Percentiles rank a stretch among this genome's conserved stretches.
These are phyloP conservation scores for Embiotoca jacksoni DNA, from an alignment of 2,113 vertebrate genomes.

Conservation along the genomic window DNA sequence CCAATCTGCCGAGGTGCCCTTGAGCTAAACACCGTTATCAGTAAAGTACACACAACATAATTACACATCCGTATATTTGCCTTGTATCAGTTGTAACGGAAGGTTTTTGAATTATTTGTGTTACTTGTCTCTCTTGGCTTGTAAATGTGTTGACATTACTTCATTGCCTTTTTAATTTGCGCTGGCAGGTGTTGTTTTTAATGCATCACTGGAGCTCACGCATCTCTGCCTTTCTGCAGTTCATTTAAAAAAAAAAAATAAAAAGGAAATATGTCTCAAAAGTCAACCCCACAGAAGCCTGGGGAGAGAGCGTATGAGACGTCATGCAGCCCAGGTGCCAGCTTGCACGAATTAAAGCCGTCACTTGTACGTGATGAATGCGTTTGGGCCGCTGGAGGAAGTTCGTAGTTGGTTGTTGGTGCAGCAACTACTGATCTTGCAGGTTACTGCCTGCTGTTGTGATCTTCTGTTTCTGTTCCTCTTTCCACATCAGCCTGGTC, in stretches of 20 bases:
- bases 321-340: not conserved
- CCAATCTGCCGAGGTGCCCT: no score
- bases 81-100: not conserved
- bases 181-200: conserved; percentile 4
- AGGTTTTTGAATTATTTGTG: no score
- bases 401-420: conserved; percentile 4
- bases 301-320: not conserved
- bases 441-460: conserved; percentile 20
- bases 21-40: no score
- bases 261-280: not conserved
- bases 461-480: conserved; percentile 15
- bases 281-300: not conserved
- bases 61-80: not conserved
- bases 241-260: not conserved
- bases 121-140: not conserved
- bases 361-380: not conserved
- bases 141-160: not conserved
- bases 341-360: not conserved
- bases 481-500: not conserved
- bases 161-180: conserved; percentile 22
- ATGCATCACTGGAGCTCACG: not conserved
- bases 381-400: conserved; percentile 7
- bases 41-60: no score
- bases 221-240: not conserved
- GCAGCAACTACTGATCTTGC: not conserved